A percentile compares a stretch with the other conserved stretches of the same genome.
These are phyloP conservation scores for Epizoanthus illoricatus DNA, from an alignment of 92 coral and sea anemone genomes.

Conservation along the genomic window DNA sequence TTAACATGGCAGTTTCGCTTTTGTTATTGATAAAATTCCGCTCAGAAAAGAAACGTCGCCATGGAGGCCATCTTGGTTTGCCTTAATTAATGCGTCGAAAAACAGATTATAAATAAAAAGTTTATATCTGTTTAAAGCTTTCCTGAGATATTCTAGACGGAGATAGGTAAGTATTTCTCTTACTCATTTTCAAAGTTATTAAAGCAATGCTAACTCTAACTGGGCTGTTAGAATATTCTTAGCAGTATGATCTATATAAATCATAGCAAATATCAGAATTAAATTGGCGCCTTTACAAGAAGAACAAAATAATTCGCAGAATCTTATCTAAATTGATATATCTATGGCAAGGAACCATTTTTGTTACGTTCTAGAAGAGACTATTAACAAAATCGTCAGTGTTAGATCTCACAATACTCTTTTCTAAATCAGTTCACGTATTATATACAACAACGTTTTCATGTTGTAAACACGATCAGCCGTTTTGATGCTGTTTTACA, in stretches of 20 bases:
- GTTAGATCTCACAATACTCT: no score
- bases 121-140: background rate
- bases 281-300: no score
- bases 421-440: background rate
- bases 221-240: no score
- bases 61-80: constrained; percentile 10
- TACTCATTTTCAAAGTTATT: background rate
- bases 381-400: no score
- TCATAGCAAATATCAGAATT: no score
- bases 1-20: no score
- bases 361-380: no score
- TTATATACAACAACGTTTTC: background rate
- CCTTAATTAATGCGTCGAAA: background rate
- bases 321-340: no score
- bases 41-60: background rate
- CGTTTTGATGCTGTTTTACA: background rate
- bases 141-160: background rate
- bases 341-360: no score
- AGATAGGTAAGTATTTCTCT: background rate
- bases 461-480: background rate
- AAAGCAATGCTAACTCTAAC: background rate
- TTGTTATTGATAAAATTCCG: constrained; percentile 6
- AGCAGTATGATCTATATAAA: no score
- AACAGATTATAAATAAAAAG: background rate
- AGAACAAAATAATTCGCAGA: no score